Base-by-base conservation (phyloP, 2,888 invertebrate genomes). In the Eupelmus urozonus region DNA sequence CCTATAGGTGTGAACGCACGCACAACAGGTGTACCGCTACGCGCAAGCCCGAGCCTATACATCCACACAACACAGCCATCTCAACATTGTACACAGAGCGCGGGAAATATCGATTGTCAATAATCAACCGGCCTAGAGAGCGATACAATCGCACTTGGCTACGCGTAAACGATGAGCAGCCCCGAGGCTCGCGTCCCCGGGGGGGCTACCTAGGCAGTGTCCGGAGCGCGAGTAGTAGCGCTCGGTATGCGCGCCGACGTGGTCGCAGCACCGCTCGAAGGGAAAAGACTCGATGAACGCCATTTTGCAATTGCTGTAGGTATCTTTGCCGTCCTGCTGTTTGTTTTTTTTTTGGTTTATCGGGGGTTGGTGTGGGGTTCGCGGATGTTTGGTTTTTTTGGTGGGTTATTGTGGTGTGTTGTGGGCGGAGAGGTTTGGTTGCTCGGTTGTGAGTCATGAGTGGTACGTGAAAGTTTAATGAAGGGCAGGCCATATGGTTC, bases 71-170 rank as follows among this genome's bases (percentile, higher is more conserved):
- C 16, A 27, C 2, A 27, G 57, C 5, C 13, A 27, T 5, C 18
- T 53, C 2, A 20, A 53, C 18, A 27, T n/a, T 7, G 20, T 27
- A 57, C 57, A 7, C 9, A 9, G 7, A 57, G n/a, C 40, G n/a
- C 9, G 4, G 11, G 60, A 65, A 77, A 76, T 87, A 87, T 87
- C 80, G 87, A 87, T 87, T 85, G 85, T 85, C 85, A 84, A 87
- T 66, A 66, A 65, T 65, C 34, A 29, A 27, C 16, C 2, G 16
- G 45, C 13, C 13, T 13, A 2, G 16, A 45, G 16, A 45, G 16
- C 27, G 70, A 57, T 53, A 55, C 40, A 27, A 69, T 69, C 42
- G 45, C 40, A 9, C 3, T 29, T 11, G 23, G 11, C 18, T 51
- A 51, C 51, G 27, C 40, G 40, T 18, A 34, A 2, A 42, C 73